These are phyloP conservation scores for Heliocidaris erythrogramma DNA, from an alignment of 35 echinoderm and acorn worm species.

Conservation along the genomic window DNA sequence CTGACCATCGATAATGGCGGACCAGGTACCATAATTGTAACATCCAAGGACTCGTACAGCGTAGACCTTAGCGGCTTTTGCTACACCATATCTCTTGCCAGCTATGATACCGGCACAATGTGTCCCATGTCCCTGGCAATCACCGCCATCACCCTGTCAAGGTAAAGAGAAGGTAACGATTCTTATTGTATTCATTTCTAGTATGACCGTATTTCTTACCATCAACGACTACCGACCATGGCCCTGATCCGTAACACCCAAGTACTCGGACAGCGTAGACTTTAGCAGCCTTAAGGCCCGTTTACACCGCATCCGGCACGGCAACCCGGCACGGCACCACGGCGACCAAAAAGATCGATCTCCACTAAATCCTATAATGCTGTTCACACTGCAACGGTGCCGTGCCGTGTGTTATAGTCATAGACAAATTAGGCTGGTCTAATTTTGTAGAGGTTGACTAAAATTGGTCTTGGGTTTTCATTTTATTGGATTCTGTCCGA, in stretches of 20 bases:
- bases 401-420: no score
- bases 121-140: slow-evolving; percentile 57
- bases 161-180: neutral
- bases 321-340: no score
- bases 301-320: no score
- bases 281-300: slow-evolving; percentile 63
- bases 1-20: neutral
- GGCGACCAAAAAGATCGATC: no score
- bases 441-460: no score
- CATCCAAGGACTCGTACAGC: slow-evolving; percentile 17
- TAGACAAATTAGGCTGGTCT: no score
- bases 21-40: neutral
- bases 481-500: no score
- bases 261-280: slow-evolving; percentile 70
- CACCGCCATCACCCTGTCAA: neutral
- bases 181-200: neutral
- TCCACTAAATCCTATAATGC: no score
- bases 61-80: neutral
- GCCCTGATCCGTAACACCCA: slow-evolving; percentile 63
- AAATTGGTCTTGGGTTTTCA: no score
- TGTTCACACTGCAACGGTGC: no score
- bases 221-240: slow-evolving; percentile 55
- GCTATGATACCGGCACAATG: slow-evolving; percentile 54
- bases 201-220: slow-evolving; percentile 21
- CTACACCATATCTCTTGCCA: slow-evolving; percentile 33